A percentile compares a stretch with the other conserved stretches of the same genome.
Conservation (phyloP, 2,113 vertebrate genomes). For the Coreoperca whiteheadi region DNA sequence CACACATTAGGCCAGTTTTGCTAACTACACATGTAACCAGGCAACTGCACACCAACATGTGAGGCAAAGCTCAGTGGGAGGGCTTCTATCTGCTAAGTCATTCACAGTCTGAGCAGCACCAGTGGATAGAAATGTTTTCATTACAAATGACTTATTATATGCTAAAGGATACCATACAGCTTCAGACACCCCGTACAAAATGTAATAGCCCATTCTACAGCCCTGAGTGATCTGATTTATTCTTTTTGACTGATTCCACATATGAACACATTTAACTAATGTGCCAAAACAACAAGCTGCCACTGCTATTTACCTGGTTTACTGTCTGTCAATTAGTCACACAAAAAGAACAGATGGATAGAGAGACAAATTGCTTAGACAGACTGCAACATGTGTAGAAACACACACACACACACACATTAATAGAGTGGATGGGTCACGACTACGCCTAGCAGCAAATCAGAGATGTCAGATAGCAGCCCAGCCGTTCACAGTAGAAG, state of each 20-base stretch:
- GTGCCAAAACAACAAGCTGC: slow-evolving; percentile 42
- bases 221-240: slow-evolving; percentile 9
- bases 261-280: slow-evolving; percentile 5
- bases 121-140: slow-evolving; percentile 20
- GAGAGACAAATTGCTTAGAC: slow-evolving; percentile 21
- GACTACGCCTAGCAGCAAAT: slow-evolving; percentile 48
- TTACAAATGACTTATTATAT: slow-evolving; percentile 12
- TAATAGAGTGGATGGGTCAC: slow-evolving; percentile 8
- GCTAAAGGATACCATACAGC: not conserved
- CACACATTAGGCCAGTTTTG: slow-evolving; percentile 47
- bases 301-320: slow-evolving; percentile 49
- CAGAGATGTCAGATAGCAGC: slow-evolving; percentile 59
- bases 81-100: slow-evolving; percentile 46
- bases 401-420: not conserved
- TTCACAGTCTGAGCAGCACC: slow-evolving; percentile 35
- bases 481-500: slow-evolving; percentile 19
- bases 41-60: slow-evolving; percentile 63
- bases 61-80: slow-evolving; percentile 45
- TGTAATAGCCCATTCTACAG: slow-evolving; percentile 9
- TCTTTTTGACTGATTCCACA: slow-evolving; percentile 31
- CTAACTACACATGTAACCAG: slow-evolving; percentile 68
- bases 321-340: slow-evolving; percentile 36
- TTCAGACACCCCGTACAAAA: not conserved
- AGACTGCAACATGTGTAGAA: slow-evolving; percentile 5
- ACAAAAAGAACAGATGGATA: not conserved